Conservation (phyloP, 1,140 invertebrate species). For the Drosophila burlai region DNA sequence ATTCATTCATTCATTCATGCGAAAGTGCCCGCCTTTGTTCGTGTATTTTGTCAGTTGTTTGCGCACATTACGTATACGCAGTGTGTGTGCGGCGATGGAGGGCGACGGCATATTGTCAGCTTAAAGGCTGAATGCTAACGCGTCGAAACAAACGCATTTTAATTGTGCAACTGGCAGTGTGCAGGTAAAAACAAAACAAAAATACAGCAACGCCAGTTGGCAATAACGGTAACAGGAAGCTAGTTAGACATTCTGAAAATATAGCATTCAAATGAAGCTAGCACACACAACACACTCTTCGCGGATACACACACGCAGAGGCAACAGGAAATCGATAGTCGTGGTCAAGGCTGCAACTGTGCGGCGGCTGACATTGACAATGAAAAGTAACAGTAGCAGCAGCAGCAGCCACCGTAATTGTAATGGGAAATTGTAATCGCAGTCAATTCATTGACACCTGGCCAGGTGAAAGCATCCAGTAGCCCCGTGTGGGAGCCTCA, state of each 20-base stretch:
- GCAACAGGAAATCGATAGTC: conserved; percentile 83
- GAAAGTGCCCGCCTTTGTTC: conserved; percentile 26
- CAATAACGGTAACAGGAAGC: conserved; percentile 67
- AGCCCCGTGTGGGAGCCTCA: conserved; percentile 21
- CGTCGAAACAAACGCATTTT: conserved; percentile 47
- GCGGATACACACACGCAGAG: conserved; percentile 4
- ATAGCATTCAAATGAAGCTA: conserved; percentile 39
- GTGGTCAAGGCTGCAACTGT: conserved; percentile 77
- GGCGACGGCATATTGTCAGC: conserved; percentile 43
- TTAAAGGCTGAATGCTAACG: conserved; percentile 65
- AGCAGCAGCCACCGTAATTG: background rate
- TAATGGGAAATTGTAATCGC: conserved; percentile 36
- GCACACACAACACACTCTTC: conserved; percentile 10
- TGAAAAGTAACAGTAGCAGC: conserved; percentile 51
- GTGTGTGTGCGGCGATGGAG: conserved; percentile 18
- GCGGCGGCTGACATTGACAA: conserved; percentile 62
- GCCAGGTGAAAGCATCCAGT: conserved; percentile 56
- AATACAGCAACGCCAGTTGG: conserved; percentile 14
- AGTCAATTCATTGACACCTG: conserved; percentile 77
- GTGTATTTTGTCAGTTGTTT: conserved; percentile 16
- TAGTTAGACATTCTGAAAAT: conserved; percentile 52
- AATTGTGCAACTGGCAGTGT: conserved; percentile 33
- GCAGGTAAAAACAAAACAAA: conserved; percentile 9
- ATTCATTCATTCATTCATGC: conserved; percentile 77
- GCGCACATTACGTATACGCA: conserved; percentile 63